These are phyloP conservation scores for Itoplectis maculator DNA, from an alignment of 2,888 invertebrate species.

Conservation along the genomic window DNA sequence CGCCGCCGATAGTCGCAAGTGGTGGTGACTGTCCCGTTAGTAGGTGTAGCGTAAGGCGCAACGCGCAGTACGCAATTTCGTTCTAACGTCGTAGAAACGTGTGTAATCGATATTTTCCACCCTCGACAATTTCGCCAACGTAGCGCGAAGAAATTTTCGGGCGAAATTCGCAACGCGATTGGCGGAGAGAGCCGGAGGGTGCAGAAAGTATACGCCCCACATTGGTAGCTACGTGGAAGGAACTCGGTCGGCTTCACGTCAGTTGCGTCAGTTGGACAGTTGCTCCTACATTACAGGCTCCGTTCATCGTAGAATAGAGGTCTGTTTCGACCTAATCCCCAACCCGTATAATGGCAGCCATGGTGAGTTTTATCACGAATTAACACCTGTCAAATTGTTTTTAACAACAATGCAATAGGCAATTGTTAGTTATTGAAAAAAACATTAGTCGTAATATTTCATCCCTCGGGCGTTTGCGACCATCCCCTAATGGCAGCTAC, in stretches of 20 bases:
- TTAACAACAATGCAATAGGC: not conserved
- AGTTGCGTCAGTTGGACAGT: conserved; percentile 60
- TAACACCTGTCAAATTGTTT: not conserved
- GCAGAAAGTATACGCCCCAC: conserved; percentile 10
- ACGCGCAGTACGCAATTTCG: not conserved
- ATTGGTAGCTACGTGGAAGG: conserved; percentile 36
- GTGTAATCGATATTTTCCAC: conserved; percentile 54
- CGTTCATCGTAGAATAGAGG: conserved; percentile 23
- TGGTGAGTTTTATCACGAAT: conserved; percentile 72
- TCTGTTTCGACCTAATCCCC: conserved; percentile 60
- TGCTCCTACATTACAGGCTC: conserved; percentile 78
- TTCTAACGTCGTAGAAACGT: not conserved
- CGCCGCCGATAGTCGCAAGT: no score
- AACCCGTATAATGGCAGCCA: conserved; percentile 74
- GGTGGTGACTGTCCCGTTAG: conserved; percentile 7
- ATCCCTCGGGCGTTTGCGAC: not conserved
- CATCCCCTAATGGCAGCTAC: conserved; percentile 41
- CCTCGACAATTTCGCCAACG: conserved; percentile 49
- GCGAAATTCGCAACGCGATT: conserved; percentile 3
- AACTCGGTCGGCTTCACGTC: conserved; percentile 28
- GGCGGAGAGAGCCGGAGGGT: conserved; percentile 3
- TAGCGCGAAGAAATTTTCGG: not conserved
- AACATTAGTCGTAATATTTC: conserved; percentile 6
- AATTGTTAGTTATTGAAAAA: not conserved
- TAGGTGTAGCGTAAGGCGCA: not conserved